These are phyloP conservation scores for Tetraneura akinire DNA, from an alignment of 1,140 invertebrate species.

Conservation along the genomic window DNA sequence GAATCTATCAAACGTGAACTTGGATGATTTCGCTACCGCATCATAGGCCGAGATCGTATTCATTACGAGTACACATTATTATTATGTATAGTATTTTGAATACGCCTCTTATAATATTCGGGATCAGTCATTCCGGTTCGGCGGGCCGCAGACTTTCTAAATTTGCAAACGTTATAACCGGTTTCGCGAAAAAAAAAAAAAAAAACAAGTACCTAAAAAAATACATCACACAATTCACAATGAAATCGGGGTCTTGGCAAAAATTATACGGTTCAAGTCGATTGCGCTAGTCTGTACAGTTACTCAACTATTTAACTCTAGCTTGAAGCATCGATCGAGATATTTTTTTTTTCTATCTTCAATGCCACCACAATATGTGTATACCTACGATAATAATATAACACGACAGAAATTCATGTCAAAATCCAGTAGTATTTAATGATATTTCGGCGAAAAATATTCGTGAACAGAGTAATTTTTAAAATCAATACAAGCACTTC, in stretches of 20 bases:
- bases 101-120: constrained; percentile 16
- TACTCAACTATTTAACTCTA: constrained; percentile 25
- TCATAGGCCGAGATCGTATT: not conserved
- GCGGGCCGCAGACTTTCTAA: constrained; percentile 46
- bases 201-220: constrained; percentile 25
- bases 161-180: constrained; percentile 39
- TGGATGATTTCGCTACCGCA: not conserved
- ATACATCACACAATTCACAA: constrained; percentile 26
- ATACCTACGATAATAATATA: constrained; percentile 25
- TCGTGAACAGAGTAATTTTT: too few relatives aligned
- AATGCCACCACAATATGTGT: constrained; percentile 37
- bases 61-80: too few relatives aligned
- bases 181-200: constrained; percentile 42
- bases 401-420: not conserved
- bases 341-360: not conserved
- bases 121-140: constrained; percentile 44
- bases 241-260: constrained; percentile 37
- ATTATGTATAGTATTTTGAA: not conserved
- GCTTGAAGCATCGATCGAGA: constrained; percentile 8
- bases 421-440: not conserved
- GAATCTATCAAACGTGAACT: not conserved
- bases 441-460: too few relatives aligned
- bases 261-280: constrained; percentile 48
- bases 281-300: constrained; percentile 9
- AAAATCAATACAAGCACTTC: too few relatives aligned